Evolutionary conservation across 2,113 vertebrate species (phyloP).

Genomic region (Anas platyrhynchos): DNA sequence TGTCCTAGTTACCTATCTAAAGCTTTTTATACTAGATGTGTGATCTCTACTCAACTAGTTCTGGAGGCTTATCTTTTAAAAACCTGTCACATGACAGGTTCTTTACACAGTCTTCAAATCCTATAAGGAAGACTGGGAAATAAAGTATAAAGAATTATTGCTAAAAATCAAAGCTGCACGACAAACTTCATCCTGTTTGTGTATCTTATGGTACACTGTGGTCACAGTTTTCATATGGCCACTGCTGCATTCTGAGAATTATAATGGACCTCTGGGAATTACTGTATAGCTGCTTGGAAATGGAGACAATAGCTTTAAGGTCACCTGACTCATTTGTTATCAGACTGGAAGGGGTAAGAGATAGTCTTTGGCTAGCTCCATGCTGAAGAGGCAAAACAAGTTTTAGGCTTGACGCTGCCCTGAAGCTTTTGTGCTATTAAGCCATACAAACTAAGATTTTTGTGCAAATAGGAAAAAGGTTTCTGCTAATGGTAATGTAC

Average conservation of each 20-base stretch:
- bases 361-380: neutral
- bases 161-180: neutral
- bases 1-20: neutral
- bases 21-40: neutral
- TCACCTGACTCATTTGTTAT: neutral
- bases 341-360: neutral
- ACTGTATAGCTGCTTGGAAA: neutral
- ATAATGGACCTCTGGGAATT: neutral
- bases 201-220: fast-evolving
- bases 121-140: neutral
- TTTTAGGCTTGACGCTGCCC: neutral
- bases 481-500: neutral
- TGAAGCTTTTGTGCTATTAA: neutral
- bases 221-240: neutral
- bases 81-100: neutral
- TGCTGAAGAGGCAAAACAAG: neutral
- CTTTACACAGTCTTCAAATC: neutral
- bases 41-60: neutral
- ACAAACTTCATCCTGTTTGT: neutral
- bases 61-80: neutral
- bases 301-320: neutral
- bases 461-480: neutral
- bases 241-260: neutral
- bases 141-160: neutral
- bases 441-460: neutral